These are phyloP conservation scores for Poecile atricapillus DNA, from an alignment of 2,113 vertebrate species.

Conservation along the genomic window DNA sequence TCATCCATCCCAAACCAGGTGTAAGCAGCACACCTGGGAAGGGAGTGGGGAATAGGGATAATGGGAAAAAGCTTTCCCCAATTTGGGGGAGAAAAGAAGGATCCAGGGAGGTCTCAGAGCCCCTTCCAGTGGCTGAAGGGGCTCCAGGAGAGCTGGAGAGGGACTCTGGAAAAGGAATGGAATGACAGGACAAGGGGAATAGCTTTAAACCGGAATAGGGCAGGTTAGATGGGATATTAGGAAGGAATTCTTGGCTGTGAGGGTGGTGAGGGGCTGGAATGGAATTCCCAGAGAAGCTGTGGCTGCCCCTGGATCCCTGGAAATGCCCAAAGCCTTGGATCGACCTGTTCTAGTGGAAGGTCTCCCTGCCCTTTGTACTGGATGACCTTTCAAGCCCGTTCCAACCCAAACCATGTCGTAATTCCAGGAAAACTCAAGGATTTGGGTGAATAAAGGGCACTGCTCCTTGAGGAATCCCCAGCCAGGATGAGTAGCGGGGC, in stretches of 20 bases:
- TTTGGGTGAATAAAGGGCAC: fast-evolving
- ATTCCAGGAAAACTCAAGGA: neutral
- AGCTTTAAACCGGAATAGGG: neutral
- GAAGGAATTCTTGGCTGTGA: fast-evolving
- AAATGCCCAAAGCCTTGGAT: fast-evolving
- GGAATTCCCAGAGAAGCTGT: neutral
- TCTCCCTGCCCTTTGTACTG: neutral
- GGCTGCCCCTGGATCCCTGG: neutral
- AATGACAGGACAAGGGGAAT: fast-evolving
- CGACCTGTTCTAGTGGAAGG: fast-evolving
- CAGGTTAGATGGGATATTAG: neutral
- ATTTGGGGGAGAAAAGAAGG: neutral
- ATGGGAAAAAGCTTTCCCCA: fast-evolving
- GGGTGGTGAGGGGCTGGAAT: fast-evolving
- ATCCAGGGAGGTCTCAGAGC: fast-evolving
- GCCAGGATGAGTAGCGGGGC: fast-evolving
- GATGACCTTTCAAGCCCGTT: too few relatives aligned
- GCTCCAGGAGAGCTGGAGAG: neutral
- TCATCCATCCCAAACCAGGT: neutral
- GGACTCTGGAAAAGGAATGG: fast-evolving
- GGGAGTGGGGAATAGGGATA: too few relatives aligned
- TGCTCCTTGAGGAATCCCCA: fast-evolving
- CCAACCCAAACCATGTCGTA: neutral
- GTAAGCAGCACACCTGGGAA: neutral
- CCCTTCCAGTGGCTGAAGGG: fast-evolving